Percentiles rank a stretch among this genome's conserved stretches.
phyloP scores from a whole-genome alignment of 2,113 vertebrate species.

The Apodemus speciosus region DNA sequence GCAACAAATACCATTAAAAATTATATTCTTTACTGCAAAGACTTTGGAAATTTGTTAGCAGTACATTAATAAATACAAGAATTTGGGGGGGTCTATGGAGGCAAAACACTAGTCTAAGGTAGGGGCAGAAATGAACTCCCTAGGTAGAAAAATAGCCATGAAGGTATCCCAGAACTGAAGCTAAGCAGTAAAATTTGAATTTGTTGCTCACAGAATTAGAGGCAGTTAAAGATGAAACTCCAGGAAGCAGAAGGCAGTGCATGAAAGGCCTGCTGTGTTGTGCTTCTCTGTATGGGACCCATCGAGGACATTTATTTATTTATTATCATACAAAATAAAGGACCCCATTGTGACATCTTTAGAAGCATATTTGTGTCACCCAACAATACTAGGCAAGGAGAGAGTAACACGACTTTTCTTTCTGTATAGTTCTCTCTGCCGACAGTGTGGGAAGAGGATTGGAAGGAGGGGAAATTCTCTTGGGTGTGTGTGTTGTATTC shows the following conservation, averaged over 20 bases:
- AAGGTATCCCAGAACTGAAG: neutral
- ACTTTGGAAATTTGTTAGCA: neutral
- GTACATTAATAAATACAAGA: neutral
- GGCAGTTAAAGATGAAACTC: neutral
- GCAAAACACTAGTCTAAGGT: neutral
- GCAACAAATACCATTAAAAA: neutral
- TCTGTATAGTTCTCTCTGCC: neutral
- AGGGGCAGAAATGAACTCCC: neutral
- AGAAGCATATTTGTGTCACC: neutral
- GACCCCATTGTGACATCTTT: neutral
- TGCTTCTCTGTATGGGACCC: neutral
- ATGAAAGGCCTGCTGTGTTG: neutral
- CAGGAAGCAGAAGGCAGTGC: neutral
- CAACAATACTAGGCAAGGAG: neutral
- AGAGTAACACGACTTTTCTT: neutral
- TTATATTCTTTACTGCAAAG: neutral
- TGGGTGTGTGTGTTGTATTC: neutral
- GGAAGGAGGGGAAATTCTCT: neutral
- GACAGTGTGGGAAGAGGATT: neutral
- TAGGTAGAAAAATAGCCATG: neutral
- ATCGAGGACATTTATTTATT: neutral
- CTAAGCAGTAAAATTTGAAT: neutral
- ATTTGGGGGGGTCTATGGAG: neutral
- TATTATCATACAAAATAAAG: neutral
- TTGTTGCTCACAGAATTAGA: neutral